Evolutionary conservation across 2,888 invertebrate genomes (phyloP).

Genomic region (Tuberolachnus salignus): DNA sequence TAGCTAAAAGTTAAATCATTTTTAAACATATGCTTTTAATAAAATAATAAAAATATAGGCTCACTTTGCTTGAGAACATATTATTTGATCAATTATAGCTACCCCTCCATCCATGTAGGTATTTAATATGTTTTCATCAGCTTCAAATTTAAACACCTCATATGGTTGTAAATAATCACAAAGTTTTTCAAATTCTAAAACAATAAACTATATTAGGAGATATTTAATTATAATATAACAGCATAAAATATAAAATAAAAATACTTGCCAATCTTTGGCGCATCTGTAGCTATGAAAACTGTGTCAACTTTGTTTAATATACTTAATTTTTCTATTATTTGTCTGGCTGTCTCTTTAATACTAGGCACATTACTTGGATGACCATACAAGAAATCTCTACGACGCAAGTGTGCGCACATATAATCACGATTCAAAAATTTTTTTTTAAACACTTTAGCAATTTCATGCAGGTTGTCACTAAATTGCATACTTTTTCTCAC

Average conservation of each 20-base stretch:
- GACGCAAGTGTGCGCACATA: constrained; percentile 82
- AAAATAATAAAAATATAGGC: constrained; percentile 58
- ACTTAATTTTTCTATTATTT: constrained; percentile 71
- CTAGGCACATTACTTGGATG: constrained; percentile 78
- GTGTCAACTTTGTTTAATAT: constrained; percentile 66
- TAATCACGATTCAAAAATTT: constrained; percentile 66
- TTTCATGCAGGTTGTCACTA: constrained; percentile 69
- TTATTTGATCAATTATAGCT: constrained; percentile 94
- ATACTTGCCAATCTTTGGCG: constrained; percentile 66
- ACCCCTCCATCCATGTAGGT: constrained; percentile 80
- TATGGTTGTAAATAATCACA: constrained; percentile 65
- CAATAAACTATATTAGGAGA: constrained; percentile 52
- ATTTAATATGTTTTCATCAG: constrained; percentile 59
- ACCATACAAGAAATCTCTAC: constrained; percentile 84
- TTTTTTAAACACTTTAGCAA: constrained; percentile 73
- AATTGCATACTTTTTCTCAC: constrained; percentile 92
- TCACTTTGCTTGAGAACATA: constrained; percentile 83
- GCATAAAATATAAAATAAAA: constrained; percentile 1
- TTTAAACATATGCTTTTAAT: constrained; percentile 16
- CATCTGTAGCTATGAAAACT: constrained; percentile 88
- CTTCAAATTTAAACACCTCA: constrained; percentile 60
- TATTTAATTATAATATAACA: constrained; percentile 56
- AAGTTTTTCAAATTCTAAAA: constrained; percentile 66
- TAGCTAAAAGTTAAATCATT: constrained; percentile 63
- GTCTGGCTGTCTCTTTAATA: constrained; percentile 75